These are phyloP conservation scores for Pelecanus crispus DNA, from an alignment of 2,113 vertebrate genomes.

Conservation along the genomic window DNA sequence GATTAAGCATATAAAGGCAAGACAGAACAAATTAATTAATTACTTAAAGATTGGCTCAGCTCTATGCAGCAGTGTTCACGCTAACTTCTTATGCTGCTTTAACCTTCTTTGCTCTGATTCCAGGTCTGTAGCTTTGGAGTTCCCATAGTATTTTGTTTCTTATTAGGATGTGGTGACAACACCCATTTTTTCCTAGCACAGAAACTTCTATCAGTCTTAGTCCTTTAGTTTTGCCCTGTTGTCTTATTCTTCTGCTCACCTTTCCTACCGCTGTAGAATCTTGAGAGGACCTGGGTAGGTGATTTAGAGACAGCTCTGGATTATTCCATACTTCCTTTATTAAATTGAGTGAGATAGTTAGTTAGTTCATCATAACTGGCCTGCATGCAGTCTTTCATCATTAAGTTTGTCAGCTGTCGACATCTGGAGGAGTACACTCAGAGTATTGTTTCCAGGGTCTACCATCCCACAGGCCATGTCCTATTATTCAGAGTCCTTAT, in stretches of 20 bases:
- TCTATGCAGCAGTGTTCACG: background rate
- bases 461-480: background rate
- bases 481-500: background rate
- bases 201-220: background rate
- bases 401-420: background rate
- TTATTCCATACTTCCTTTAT: background rate
- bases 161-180: background rate
- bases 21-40: conserved; percentile 1
- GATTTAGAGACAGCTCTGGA: background rate
- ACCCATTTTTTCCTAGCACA: background rate
- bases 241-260: background rate
- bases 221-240: background rate
- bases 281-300: background rate
- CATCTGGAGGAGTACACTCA: background rate
- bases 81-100: background rate
- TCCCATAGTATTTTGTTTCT: background rate
- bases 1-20: background rate
- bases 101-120: background rate
- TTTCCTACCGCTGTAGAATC: background rate
- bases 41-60: conserved; percentile 10
- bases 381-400: background rate
- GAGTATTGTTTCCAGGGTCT: background rate
- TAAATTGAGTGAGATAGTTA: conserved; percentile 9
- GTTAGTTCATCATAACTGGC: background rate
- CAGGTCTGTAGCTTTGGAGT: background rate